Evolutionary conservation across 37 sponge, comb jelly and placozoan species (phyloP).

Genomic region (Beroe forskalii): DNA sequence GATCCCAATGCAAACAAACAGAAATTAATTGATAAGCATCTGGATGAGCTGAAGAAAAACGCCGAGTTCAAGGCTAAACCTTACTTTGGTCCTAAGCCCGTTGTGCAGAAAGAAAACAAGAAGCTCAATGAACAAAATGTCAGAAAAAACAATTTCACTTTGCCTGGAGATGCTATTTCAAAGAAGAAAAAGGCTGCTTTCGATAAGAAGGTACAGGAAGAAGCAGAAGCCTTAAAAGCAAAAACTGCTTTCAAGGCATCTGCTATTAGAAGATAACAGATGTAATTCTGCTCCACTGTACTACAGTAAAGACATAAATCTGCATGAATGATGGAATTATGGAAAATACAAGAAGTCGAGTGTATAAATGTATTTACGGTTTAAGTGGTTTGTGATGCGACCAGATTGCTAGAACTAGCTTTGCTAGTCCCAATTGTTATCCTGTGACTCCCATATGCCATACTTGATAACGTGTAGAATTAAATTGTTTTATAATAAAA

Average conservation of each 20-base stretch:
- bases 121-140: background rate
- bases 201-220: conserved; percentile 11
- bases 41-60: conserved; percentile 17
- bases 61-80: conserved; percentile 5
- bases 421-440: too few species aligned
- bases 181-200: background rate
- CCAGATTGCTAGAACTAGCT: too few species aligned
- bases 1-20: conserved; percentile 15
- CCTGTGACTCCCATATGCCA: too few species aligned
- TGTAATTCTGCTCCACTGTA: background rate
- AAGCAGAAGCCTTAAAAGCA: conserved; percentile 2
- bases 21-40: conserved; percentile 9
- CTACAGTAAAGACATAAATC: background rate
- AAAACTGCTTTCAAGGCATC: background rate
- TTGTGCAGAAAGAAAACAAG: background rate
- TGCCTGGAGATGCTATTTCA: conserved; percentile 32
- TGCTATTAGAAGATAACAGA: background rate
- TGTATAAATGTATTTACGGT: too few species aligned
- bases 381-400: too few species aligned
- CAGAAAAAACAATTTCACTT: background rate
- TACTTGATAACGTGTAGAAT: too few species aligned
- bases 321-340: background rate
- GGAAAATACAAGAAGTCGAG: too few species aligned
- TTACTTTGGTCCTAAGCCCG: background rate
- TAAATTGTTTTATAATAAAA: too few species aligned